A percentile compares a stretch with the other conserved stretches of the same genome.
Conservation (phyloP, 1,140 invertebrate genomes). For the Proales similis region DNA sequence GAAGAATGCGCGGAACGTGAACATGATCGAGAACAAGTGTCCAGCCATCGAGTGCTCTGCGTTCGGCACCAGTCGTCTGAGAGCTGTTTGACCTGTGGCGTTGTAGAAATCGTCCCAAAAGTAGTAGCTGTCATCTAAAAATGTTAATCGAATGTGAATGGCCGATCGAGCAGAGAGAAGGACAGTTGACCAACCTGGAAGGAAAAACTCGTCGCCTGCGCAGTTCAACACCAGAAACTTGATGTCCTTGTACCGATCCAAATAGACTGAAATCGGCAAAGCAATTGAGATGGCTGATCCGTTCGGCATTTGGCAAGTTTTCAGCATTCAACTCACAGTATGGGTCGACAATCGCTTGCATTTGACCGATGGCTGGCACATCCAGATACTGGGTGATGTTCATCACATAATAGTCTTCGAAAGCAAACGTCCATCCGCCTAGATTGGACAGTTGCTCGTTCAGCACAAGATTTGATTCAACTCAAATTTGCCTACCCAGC, state of each 20-base stretch:
- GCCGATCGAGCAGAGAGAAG: no score
- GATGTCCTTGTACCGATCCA: constrained; percentile 43
- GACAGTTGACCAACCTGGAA: no score
- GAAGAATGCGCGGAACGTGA: constrained; percentile 42
- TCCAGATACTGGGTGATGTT: constrained; percentile 23
- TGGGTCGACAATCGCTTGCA: constrained; percentile 28
- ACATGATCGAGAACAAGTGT: constrained; percentile 42
- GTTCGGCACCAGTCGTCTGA: constrained; percentile 40
- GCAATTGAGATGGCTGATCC: no score
- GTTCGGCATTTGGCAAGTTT: no score
- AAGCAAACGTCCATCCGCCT: constrained; percentile 37
- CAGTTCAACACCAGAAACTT: constrained; percentile 44
- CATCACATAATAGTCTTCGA: constrained; percentile 22
- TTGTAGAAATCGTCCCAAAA: constrained; percentile 5
- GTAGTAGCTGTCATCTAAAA: constrained; percentile 18
- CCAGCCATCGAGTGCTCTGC: constrained; percentile 44
- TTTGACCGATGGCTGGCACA: neutral
- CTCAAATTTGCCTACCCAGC: no score
- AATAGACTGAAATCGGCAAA: constrained; percentile 42
- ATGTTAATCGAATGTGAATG: no score
- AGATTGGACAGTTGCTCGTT: no score
- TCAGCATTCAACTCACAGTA: constrained; percentile 26
- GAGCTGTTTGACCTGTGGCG: constrained; percentile 6
- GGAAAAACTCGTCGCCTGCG: constrained; percentile 47
- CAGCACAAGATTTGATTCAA: no score